phyloP scores from a whole-genome alignment of 2,113 vertebrate species.

The Accipiter virgatus region DNA sequence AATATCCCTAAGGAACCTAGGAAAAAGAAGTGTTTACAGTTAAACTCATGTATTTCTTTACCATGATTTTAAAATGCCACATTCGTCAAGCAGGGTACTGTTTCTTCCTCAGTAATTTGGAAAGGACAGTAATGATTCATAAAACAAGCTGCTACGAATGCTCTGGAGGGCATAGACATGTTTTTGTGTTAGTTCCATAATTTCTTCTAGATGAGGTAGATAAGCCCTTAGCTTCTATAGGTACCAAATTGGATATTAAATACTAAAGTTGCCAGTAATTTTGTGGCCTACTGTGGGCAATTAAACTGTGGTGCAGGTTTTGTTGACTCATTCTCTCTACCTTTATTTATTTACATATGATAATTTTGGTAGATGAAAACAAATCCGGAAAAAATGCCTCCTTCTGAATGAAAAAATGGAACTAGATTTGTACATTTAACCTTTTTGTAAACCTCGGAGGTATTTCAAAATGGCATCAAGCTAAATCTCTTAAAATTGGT shows the following conservation, averaged over 20 bases:
- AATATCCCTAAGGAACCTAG: not conserved
- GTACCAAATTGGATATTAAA: not conserved
- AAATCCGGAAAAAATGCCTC: not conserved
- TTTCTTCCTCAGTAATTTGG: not conserved
- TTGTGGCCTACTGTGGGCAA: not conserved
- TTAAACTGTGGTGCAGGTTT: not conserved
- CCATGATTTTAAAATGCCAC: not conserved
- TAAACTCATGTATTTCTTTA: not conserved
- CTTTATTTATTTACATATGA: not conserved
- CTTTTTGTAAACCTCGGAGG: not conserved
- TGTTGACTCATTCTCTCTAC: not conserved
- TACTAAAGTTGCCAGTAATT: constrained; percentile 14
- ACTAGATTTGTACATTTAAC: not conserved
- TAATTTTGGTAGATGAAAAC: not conserved
- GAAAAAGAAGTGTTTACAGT: not conserved
- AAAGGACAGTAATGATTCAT: constrained; percentile 14
- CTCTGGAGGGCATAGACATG: not conserved
- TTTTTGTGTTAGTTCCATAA: not conserved
- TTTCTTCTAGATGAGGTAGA: not conserved
- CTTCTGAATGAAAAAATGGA: not conserved
- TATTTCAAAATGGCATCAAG: not conserved
- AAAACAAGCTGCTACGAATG: constrained; percentile 3
- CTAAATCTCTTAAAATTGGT: not conserved
- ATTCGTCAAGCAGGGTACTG: not conserved
- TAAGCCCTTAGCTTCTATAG: not conserved